Conservation (phyloP, 2,113 vertebrate species). For the Halcyon malimbica region DNA sequence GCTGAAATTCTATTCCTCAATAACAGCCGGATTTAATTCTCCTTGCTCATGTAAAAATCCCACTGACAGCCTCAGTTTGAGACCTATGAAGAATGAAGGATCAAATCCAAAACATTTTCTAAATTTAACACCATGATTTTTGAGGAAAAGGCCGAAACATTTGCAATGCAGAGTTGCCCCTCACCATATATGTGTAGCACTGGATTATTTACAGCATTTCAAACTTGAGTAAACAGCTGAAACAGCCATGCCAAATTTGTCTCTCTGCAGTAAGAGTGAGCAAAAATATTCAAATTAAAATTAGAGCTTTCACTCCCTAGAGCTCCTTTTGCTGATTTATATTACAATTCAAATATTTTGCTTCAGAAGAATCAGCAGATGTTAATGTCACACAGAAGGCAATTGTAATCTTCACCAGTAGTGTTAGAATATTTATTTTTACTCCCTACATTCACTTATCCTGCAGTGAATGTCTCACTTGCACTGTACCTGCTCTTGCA, state of each 20-base stretch:
- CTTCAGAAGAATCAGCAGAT: background rate
- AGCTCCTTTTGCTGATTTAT: background rate
- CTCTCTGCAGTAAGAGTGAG: background rate
- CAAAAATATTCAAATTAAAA: conserved; percentile 31
- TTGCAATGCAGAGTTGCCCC: background rate
- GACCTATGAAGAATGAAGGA: background rate
- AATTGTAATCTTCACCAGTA: background rate
- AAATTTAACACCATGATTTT: conserved; percentile 48
- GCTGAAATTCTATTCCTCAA: background rate
- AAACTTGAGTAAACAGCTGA: conserved; percentile 31
- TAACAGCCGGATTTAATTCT: background rate
- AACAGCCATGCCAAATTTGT: background rate
- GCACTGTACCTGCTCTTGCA: background rate
- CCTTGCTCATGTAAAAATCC: background rate
- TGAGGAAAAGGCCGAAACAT: conserved; percentile 22
- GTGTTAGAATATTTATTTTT: background rate
- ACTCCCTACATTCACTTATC: background rate
- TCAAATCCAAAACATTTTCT: conserved; percentile 41
- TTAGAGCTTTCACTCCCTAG: background rate
- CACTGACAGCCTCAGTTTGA: background rate
- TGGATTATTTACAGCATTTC: conserved; percentile 39
- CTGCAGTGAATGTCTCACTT: background rate
- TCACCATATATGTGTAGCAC: conserved; percentile 53
- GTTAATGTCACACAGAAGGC: background rate
- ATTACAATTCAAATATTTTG: background rate